Evolutionary conservation across 2,888 invertebrate species (phyloP), one percentile per base, ranked within the genome.

Genomic region (Caenorhabditis sp.): DNA sequence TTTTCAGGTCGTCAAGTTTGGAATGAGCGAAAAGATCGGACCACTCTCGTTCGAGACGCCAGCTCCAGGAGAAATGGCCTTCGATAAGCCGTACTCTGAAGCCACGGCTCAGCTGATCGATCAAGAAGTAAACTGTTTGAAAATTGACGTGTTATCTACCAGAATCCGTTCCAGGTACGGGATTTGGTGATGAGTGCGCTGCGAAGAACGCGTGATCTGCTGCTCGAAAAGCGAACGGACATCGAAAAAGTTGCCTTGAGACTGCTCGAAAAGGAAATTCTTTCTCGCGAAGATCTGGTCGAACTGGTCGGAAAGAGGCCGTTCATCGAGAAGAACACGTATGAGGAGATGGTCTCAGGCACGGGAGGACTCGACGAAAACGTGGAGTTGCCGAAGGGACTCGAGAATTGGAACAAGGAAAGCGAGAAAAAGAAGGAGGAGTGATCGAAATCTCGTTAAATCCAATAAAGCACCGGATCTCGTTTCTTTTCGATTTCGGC

Each of bases 281-380:
- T 99, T 55, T 95, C 94, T 88, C 93, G 98, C 78, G 95, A 96
- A 50, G 99, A 99, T 89, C 96, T 99, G 96, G 94, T 98, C 78
- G 96, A 97, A 90, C 91, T 99, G 35, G 91, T 99, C 50, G 99
- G 99, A 0, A 92, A 93, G 26, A 91, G 99, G 83, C 99, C 99
- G 0, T 99, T 99, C 92, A 94, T 94, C 11, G 99, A 99, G 90
- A 98, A 98, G 91, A 96, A 97, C 13, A 98, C 98, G 9, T 99
- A 99, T 88, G 99, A 99, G 90, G 95, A 99, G 89, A 99, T 99
- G 90, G 99, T 99, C 0, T 97, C 96, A 90, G 96, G 96, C 1
- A 96, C 96, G 0, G 82, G 82, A 55, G 96, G 97, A 0, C 93
- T 98, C 86, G 99, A 99, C 81, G 99, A 99, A 90, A 95, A 99